Conservation (phyloP, 2,113 vertebrate species). For the Muscicapa adusta region DNA sequence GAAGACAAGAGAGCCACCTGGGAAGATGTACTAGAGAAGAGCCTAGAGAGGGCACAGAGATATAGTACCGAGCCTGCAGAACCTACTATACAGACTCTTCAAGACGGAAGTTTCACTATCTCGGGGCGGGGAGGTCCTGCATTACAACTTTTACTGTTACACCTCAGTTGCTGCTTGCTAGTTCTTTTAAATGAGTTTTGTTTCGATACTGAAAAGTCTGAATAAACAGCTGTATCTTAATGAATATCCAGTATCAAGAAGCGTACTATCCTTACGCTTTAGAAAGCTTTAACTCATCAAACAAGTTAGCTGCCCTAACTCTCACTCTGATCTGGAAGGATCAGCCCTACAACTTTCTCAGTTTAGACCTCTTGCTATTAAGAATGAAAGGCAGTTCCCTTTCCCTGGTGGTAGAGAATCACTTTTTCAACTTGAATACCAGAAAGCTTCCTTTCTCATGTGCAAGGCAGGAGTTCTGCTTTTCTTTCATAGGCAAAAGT, state of each 20-base stretch:
- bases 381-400: constrained; percentile 1
- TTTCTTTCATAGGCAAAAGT: constrained; percentile 53
- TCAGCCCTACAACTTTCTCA: neutral
- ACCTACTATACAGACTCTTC: neutral
- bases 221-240: neutral
- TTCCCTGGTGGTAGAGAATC: constrained; percentile 6
- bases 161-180: neutral
- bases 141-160: neutral
- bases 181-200: neutral
- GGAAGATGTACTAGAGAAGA: constrained; percentile 27
- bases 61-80: neutral
- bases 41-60: neutral
- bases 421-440: constrained; percentile 26
- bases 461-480: constrained; percentile 48
- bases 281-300: neutral
- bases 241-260: constrained; percentile 28
- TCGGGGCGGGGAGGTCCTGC: neutral
- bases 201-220: constrained; percentile 25
- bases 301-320: neutral
- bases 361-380: neutral
- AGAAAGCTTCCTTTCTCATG: constrained; percentile 37
- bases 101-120: neutral
- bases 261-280: neutral
- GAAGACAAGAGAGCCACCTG: constrained; percentile 23
- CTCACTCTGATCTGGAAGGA: neutral